Evolutionary conservation across 2,113 vertebrate species (phyloP), one percentile per base, ranked within the genome.

Genomic region (Pandion haliaetus): DNA sequence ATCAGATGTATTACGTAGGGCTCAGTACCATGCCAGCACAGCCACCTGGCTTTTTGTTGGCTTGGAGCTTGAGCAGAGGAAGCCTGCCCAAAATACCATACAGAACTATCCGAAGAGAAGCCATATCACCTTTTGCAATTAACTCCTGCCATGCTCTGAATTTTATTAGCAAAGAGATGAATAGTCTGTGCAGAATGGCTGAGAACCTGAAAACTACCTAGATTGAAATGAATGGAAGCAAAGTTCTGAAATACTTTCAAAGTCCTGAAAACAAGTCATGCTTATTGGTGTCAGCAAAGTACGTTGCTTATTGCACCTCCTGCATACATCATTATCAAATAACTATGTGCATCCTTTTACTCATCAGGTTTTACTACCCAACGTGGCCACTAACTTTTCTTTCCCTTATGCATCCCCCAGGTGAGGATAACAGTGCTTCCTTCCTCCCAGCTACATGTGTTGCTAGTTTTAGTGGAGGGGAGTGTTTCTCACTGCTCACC

Each of bases 41-140:
- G 63, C 80, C 95, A 86, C 81, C 96, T 91, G 96, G 77, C 18
- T 89, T 59, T 71, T 18, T 57, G 69, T 57, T 89, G 84, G 89
- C 93, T 72, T 16, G 77, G 81, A 93, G 91, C 73, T 28, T 2
- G 42, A 71, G 86, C 57, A 23, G 21, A 89, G 73, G 65, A 76
- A 93, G 34, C 49, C 71, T 70, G 73, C 82, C 78, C 90, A 26
- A 72, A 95, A 79, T 10, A 52, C 49, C 73, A 18, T 0, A 0
- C 38, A 63, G 25, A 91, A 4, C 32, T 31, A 26, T 17, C 52
- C 69, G 86, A 72, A 91, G 76, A 66, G 38, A 57, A 85, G 45
- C 17, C 14, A 2, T 34, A 93, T 24, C 14, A 36, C 73, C 81
- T 85, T 76, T 20, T 50, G 42, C 38, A 52, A 38, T 47, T 17